These are phyloP conservation scores for Ornithorhynchus anatinus DNA, from an alignment of 2,113 vertebrate species.

Conservation along the genomic window DNA sequence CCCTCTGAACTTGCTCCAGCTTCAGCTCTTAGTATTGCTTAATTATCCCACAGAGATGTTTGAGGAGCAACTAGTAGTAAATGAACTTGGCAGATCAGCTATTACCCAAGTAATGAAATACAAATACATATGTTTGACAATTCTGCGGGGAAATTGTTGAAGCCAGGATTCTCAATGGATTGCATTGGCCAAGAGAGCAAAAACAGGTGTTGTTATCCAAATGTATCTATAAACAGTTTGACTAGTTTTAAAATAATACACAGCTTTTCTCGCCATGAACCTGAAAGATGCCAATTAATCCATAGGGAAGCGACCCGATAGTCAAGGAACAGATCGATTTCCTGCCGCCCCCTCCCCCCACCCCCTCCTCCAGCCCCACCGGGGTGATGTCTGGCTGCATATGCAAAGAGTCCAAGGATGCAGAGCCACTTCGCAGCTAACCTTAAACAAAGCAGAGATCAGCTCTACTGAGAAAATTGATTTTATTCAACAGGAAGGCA, in stretches of 20 bases:
- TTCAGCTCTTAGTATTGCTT: conserved; percentile 81
- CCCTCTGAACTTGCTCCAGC: conserved; percentile 72
- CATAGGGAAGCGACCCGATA: conserved; percentile 63
- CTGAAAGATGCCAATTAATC: conserved; percentile 61
- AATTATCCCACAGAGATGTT: conserved; percentile 82
- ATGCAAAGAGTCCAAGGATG: conserved; percentile 71
- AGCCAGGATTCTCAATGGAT: conserved; percentile 72
- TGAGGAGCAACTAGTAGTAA: conserved; percentile 81
- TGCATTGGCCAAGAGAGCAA: conserved; percentile 72
- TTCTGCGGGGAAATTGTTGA: conserved; percentile 74
- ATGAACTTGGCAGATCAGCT: conserved; percentile 82
- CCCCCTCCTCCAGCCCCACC: too few relatives aligned
- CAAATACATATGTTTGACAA: conserved; percentile 84
- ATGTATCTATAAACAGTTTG: conserved; percentile 73
- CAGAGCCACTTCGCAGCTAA: conserved; percentile 72
- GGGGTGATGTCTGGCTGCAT: conserved; percentile 71
- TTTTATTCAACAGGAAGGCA: conserved; percentile 77
- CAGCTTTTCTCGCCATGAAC: conserved; percentile 60
- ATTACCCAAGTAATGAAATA: conserved; percentile 81
- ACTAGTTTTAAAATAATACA: conserved; percentile 72
- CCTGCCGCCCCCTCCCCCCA: too few relatives aligned
- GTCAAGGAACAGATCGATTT: conserved; percentile 67
- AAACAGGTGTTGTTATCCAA: conserved; percentile 79
- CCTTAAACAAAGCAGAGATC: conserved; percentile 79
- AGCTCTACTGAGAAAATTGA: conserved; percentile 78